Evolutionary conservation across 1,140 invertebrate species (phyloP), one percentile per base, ranked within the genome.

Genomic region (Dufourea novaeangliae): DNA sequence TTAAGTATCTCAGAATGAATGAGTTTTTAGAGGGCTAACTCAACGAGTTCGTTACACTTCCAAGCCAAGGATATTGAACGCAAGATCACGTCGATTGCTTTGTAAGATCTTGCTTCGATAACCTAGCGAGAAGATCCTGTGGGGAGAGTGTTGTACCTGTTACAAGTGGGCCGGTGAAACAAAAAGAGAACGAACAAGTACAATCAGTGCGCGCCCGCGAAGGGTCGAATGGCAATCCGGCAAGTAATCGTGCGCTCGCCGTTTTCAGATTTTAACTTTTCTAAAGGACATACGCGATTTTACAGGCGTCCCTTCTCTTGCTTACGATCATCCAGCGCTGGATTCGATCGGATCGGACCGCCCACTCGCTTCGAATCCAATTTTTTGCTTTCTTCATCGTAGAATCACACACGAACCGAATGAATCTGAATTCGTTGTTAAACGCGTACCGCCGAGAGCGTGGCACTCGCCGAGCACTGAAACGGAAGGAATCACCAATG

Each of bases 381-480:
- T n/a, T 50, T 5, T 8, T 37, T 37, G n/a, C 20, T n/a, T 17
- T n/a, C 20, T n/a, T 3, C 8, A n/a, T 8, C 5, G 6, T 8
- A n/a, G 6, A n/a, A 50, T 50, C 46, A 8, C 20, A 6, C 20
- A 20, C 41, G 46, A 50, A n/a, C 6, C 46, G 20, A n/a, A n/a
- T n/a, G 46, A n/a, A 50, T 8, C n/a, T n/a, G 46, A 6, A 6
- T 5, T 46, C 17, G 44, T 20, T n/a, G n/a, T n/a, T n/a, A n/a
- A n/a, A n/a, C n/a, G n/a, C n/a, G n/a, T n/a, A n/a, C n/a, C n/a
- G n/a, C n/a, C n/a, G n/a, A n/a, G n/a, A n/a, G n/a, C n/a, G n/a
- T n/a, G n/a, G n/a, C n/a, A n/a, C n/a, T n/a, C n/a, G n/a, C 57
- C 67, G 68, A 59, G 68, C 68, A 71, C 54, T 29, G 0, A 11